These are phyloP conservation scores for Nycticebus coucang DNA, from an alignment of 2,113 vertebrate genomes.

Conservation along the genomic window DNA sequence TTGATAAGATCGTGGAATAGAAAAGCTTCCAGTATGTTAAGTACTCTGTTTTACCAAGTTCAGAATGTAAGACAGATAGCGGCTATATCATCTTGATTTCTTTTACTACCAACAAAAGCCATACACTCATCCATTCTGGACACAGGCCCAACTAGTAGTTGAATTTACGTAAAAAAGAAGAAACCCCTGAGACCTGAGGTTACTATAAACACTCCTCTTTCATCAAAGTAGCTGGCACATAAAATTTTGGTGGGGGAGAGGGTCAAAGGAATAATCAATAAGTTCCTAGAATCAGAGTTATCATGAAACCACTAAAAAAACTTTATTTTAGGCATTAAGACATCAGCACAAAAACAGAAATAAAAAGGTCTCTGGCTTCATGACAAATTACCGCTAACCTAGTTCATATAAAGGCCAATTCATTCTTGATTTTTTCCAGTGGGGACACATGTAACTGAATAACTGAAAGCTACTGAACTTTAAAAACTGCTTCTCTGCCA, in stretches of 20 bases:
- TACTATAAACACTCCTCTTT: not conserved
- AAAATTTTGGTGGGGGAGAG: not conserved
- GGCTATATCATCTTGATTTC: not conserved
- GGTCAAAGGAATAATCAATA: not conserved
- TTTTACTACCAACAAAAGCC: not conserved
- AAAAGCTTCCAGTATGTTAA: slow-evolving; percentile 1
- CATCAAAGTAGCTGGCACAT: not conserved
- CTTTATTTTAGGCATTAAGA: not conserved
- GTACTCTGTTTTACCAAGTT: not conserved
- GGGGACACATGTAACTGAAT: slow-evolving; percentile 16
- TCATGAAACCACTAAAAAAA: not conserved
- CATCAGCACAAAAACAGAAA: not conserved
- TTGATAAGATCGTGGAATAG: not conserved
- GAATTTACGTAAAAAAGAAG: not conserved
- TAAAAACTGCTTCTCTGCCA: slow-evolving; percentile 32
- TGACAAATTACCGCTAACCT: slow-evolving; percentile 42
- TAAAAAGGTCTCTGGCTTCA: not conserved
- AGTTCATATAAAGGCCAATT: slow-evolving; percentile 20
- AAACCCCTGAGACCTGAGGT: not conserved
- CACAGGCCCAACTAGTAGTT: not conserved
- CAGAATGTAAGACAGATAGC: not conserved
- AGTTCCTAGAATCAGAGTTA: not conserved
- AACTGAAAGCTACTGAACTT: slow-evolving; percentile 46
- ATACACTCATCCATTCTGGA: not conserved
- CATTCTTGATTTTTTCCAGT: slow-evolving; percentile 44